Base-by-base conservation (phyloP, 2,113 vertebrate genomes). In the Myxocyprinus asiaticus region DNA sequence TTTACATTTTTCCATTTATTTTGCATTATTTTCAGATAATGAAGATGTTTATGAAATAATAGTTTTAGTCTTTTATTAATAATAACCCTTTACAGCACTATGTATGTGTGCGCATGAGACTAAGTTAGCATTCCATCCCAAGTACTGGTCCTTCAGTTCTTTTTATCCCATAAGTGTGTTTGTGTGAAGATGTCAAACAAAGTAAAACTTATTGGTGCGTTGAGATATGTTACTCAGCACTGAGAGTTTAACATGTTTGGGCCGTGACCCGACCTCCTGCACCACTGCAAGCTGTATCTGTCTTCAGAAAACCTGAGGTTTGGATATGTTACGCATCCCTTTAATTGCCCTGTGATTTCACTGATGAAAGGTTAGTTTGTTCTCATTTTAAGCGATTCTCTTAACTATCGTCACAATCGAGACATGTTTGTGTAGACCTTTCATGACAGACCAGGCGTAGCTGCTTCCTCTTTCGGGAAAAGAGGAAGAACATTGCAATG, bases 391-490 rank as follows among this genome's bases (percentile, higher is more conserved):
- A 15, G 0, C 47, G 44, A 9, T 12, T 51, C 6, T 59, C 42
- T 66, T 9, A 47, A 53, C 56, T 61, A 63, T 81, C 14, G 43
- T 71, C 77, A 53, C 44, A 65, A 7, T n/a, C 0, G 15, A 69
- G 42, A 63, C 47, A 17, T 43, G 12, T 17, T 14, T 53, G 48
- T 51, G 11, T 61, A 59, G 9, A 66, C 51, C 67, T 67, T 72
- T 77, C 51, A 72, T 72, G 50, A 76, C 47, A 12, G 50, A 0
- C 50, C 15, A 33, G 72, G 77, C 17, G 67, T 67, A 64, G 45
- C 72, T 22, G 67, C 45, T 79, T 83, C 77, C 77, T 80, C 77
- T 70, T 70, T 70, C 12, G 9, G 67, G 51, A 42, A 67, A 82
- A 78, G 10, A 71, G 77, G 77, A 76, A 83, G 59, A 51, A 55